phyloP scores from a whole-genome alignment of 2,888 invertebrate genomes.

The Gnatocerus cornutus region DNA sequence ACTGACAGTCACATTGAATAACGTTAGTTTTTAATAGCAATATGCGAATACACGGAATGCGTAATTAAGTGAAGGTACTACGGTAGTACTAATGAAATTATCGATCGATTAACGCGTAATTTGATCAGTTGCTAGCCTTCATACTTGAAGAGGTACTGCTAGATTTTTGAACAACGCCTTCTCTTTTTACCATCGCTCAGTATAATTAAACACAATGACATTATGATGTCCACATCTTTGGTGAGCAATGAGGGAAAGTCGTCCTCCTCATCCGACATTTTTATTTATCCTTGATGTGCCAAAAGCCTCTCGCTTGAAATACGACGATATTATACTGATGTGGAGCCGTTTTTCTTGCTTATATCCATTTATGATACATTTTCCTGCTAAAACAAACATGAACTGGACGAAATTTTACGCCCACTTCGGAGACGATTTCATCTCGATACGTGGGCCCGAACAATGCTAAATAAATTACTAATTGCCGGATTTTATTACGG shows the following conservation, averaged over 20 bases:
- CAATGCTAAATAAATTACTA: constrained; percentile 43
- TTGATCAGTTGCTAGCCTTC: constrained; percentile 6
- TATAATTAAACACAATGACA: constrained; percentile 15
- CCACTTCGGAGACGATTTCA: constrained; percentile 31
- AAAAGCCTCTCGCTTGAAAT: constrained; percentile 3
- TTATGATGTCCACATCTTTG: constrained; percentile 1
- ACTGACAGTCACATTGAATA: constrained; percentile 56
- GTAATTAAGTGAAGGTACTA: constrained; percentile 54
- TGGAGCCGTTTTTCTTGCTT: constrained; percentile 1
- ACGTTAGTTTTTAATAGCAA: constrained; percentile 56
- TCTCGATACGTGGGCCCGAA: constrained; percentile 39
- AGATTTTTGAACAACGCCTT: too few relatives aligned
- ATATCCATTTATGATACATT: constrained; percentile 3
- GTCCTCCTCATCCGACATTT: neutral
- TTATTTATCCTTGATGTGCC: constrained; percentile 20
- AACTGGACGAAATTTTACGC: constrained; percentile 2
- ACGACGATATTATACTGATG: constrained; percentile 13
- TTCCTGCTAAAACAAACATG: constrained; percentile 1
- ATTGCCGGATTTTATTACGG: constrained; percentile 33
- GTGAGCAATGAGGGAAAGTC: constrained; percentile 16
- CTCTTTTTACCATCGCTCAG: constrained; percentile 1
- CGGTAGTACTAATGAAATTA: constrained; percentile 1
- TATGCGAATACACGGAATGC: constrained; percentile 56
- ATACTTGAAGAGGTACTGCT: neutral
- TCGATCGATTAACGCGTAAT: constrained; percentile 10